A percentile compares a stretch with the other conserved stretches of the same genome.
phyloP scores from a whole-genome alignment of 2,113 vertebrate species.

The Thryonomys swinderianus region DNA sequence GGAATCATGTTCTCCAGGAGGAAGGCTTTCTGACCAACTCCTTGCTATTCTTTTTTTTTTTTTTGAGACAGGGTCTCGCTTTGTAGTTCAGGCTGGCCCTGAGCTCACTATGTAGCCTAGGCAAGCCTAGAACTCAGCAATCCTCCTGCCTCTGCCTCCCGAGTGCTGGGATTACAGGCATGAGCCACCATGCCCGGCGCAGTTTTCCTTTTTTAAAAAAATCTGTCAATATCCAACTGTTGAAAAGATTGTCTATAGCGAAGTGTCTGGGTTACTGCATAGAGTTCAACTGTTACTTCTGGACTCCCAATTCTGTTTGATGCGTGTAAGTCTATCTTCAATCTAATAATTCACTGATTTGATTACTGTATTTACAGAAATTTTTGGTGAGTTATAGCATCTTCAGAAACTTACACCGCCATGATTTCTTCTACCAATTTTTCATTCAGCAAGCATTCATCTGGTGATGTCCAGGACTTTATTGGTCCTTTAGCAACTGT shows the following conservation, averaged over 20 bases:
- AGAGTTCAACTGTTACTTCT: not conserved
- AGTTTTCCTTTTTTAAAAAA: not conserved
- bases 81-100: too few relatives aligned
- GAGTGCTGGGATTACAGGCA: too few relatives aligned
- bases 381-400: not conserved
- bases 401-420: not conserved
- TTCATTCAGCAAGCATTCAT: not conserved
- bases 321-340: not conserved
- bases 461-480: not conserved
- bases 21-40: not conserved
- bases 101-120: too few relatives aligned
- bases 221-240: not conserved
- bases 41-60: not conserved
- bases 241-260: not conserved
- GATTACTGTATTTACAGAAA: not conserved
- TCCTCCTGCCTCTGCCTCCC: too few relatives aligned
- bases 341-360: not conserved
- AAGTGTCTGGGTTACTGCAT: not conserved
- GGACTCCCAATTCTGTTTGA: not conserved
- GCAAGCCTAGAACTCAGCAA: too few relatives aligned
- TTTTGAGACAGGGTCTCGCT: too few relatives aligned
- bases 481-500: not conserved
- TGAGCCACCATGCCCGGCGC: too few relatives aligned
- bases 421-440: conserved; percentile 10
- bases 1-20: not conserved